phyloP scores from a whole-genome alignment of 2,888 invertebrate species.

The Hoplodrina blanda region DNA sequence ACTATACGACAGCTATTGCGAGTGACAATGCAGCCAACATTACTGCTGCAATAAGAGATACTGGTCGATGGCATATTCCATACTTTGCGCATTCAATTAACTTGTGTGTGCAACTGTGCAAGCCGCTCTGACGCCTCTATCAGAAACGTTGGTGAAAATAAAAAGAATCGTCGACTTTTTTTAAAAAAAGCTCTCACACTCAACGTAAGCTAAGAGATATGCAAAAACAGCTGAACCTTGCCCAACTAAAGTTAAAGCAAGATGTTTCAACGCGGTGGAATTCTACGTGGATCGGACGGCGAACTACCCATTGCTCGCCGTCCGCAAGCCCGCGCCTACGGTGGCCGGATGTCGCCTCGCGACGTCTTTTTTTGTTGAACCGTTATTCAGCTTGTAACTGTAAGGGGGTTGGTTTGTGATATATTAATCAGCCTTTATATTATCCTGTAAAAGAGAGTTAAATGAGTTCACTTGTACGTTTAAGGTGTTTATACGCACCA shows the following conservation, averaged over 20 bases:
- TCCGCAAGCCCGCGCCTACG: too few species aligned
- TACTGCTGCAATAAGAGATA: slow-evolving; percentile 18
- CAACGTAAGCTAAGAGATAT: slow-evolving; percentile 7
- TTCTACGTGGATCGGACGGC: too few species aligned
- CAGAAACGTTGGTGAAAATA: slow-evolving; percentile 13
- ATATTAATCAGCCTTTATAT: too few species aligned
- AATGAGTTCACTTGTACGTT: too few species aligned
- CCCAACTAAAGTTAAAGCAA: slow-evolving; percentile 21
- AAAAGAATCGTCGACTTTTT: slow-evolving; percentile 16
- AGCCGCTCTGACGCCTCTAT: slow-evolving; percentile 8
- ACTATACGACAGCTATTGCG: slow-evolving; percentile 17
- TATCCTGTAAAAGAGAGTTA: too few species aligned
- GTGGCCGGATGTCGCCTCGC: too few species aligned
- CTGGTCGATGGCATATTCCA: slow-evolving; percentile 6
- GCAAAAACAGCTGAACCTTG: slow-evolving; percentile 23
- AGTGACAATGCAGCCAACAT: slow-evolving; percentile 25
- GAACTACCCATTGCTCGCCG: too few species aligned
- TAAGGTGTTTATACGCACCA: too few species aligned
- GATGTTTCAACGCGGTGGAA: slow-evolving; percentile 23
- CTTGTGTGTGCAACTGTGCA: slow-evolving; percentile 7
- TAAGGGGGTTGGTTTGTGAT: too few species aligned
- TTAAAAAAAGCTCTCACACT: slow-evolving; percentile 14
- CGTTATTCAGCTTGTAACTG: too few species aligned
- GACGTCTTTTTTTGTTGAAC: too few species aligned
- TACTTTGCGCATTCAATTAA: slow-evolving; percentile 14